Evolutionary conservation across 2,113 vertebrate genomes (phyloP).

Genomic region (Spheniscus mendiculus): DNA sequence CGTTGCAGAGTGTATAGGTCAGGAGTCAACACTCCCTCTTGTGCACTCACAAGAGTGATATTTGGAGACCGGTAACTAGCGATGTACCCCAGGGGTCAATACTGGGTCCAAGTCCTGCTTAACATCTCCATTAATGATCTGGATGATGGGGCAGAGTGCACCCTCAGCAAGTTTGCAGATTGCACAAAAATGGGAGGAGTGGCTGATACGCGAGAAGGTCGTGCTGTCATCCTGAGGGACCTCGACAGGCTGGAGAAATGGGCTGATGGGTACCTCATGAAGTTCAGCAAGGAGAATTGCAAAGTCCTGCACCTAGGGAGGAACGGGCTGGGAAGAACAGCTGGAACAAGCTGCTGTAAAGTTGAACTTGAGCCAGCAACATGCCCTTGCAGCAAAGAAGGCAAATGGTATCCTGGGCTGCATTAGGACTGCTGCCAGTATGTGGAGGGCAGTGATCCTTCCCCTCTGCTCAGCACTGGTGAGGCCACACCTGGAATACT

Average conservation of each 20-base stretch:
- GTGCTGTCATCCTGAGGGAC: not conserved
- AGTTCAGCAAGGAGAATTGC: not conserved
- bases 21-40: not conserved
- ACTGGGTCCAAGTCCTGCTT: not conserved
- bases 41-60: not conserved
- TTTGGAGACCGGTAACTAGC: not conserved
- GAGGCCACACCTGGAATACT: not conserved
- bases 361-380: not conserved
- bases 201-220: fast-evolving
- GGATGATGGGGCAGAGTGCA: not conserved
- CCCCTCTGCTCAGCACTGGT: not conserved
- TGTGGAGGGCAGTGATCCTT: not conserved
- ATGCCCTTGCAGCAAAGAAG: not conserved
- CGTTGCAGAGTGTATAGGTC: not conserved
- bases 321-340: not conserved
- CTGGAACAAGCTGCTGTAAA: not conserved
- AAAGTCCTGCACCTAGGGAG: not conserved
- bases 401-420: not conserved
- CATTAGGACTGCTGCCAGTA: not conserved
- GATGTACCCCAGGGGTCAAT: not conserved
- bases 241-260: not conserved
- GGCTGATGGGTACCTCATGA: not conserved
- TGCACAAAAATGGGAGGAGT: not conserved
- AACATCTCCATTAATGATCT: not conserved
- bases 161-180: not conserved